Base-by-base conservation (phyloP, 2,113 vertebrate genomes). In the Casuarius casuarius region DNA sequence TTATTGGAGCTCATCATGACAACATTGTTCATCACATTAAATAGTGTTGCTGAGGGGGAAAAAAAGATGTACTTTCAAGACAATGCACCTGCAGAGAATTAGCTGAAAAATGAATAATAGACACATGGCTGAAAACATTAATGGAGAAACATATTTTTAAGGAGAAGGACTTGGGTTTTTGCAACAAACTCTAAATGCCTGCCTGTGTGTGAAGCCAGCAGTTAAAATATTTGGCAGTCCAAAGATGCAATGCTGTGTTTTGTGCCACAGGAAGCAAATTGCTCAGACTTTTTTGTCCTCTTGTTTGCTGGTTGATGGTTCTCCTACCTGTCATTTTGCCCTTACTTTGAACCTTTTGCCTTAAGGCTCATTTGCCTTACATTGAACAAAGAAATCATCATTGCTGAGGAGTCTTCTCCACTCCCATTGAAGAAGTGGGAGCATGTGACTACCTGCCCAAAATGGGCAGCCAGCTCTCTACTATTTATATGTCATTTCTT, bases 11-110 rank as follows among this genome's bases (percentile, higher is more conserved):
- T 94, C 83, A 92, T 95, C 67, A 44, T 92, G 91, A 91, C 94
- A 96, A 83, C 23, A 48, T 78, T 63, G 51, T 87, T 97, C 85
- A 89, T 78, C 90, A 91, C 79, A 82, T 97, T 96, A 94, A 94
- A 62, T 52, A 88, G 25, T 75, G 85, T 95, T 89, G 68, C 88
- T 85, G 63, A 94, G 49, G 44, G 54, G 44, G 12, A 6, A 2
- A 44, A 91, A 94, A 59, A 86, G 48, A 85, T 95, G 19, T 66
- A 58, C 83, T 97, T 80, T 63, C 74, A 92, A 82, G 54, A 92
- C 48, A 67, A 66, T 61, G 91, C 35, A 72, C 48, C 70, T 96
- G 83, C 40, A 92, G 81, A 92, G 95, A 96, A 96, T 85, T 90
- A 89, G 61, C 89, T 78, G 86, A 90, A 73, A 93, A 95, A 95